Conservation (phyloP, 2,113 vertebrate species). For the Syngnathus scovelli region DNA sequence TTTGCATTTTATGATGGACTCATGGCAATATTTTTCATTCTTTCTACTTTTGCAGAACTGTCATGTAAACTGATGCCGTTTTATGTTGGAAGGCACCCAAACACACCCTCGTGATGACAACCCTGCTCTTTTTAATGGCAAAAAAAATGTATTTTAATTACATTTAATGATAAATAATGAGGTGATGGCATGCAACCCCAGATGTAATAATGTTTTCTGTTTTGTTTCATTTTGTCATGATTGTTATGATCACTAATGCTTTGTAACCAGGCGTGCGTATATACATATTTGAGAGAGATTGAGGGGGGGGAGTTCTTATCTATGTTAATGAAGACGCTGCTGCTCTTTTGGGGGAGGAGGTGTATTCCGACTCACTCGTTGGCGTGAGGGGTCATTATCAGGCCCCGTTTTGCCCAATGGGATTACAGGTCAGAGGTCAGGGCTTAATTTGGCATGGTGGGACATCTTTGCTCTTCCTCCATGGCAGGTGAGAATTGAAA, state of each 20-base stretch:
- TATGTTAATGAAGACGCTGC: constrained; percentile 59
- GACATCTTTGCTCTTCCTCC: constrained; percentile 67
- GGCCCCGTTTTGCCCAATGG: constrained; percentile 34
- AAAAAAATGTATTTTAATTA: constrained; percentile 75
- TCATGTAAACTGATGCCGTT: constrained; percentile 55
- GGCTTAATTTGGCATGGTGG: constrained; percentile 46
- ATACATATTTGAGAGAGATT: constrained; percentile 58
- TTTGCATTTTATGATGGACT: constrained; percentile 55
- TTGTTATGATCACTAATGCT: constrained; percentile 69
- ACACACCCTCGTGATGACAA: constrained; percentile 69
- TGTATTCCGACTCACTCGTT: constrained; percentile 36
- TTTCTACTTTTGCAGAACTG: constrained; percentile 59
- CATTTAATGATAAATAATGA: constrained; percentile 73
- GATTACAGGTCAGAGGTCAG: constrained; percentile 46
- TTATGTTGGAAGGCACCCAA: constrained; percentile 46
- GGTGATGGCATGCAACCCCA: constrained; percentile 77
- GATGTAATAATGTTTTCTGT: constrained; percentile 67
- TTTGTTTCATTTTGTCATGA: constrained; percentile 66
- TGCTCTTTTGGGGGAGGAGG: constrained; percentile 51
- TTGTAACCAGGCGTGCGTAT: constrained; percentile 75
- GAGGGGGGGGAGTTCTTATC: constrained; percentile 20
- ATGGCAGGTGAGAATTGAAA: constrained; percentile 63
- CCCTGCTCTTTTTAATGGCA: constrained; percentile 67
- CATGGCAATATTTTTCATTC: constrained; percentile 48
- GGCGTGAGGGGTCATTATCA: constrained; percentile 40